Evolutionary conservation across 2,113 vertebrate species (phyloP), one percentile per base, ranked within the genome.

Genomic region (Dromaius novaehollandiae): DNA sequence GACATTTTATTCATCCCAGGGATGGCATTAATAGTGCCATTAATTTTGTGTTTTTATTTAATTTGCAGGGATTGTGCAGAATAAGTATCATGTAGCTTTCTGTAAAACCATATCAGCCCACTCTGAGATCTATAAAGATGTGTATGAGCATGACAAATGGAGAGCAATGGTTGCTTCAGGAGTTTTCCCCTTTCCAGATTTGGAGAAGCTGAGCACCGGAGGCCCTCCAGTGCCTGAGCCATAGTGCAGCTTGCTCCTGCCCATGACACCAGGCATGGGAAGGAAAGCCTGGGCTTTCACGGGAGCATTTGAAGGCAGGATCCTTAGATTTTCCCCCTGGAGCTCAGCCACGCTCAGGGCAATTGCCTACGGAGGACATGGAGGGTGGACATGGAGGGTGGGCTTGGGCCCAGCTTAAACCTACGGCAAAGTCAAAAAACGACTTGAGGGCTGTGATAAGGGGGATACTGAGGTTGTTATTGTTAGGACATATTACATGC

Each of bases 201-300:
- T 68, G 38, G 11, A 83, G 66, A 26, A 86, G n/a, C 24, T 73
- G 86, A 64, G 56, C 40, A 79, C 30, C 0, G 0, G 10, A 50
- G 9, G 32, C 42, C 13, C 0, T 0, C 11, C 0, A 0, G 11
- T 60, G 34, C 65, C 46, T 18, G 30, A 44, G 61, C 46, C 1
- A 0, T 4, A 53, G 71, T 44, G 76, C 53, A 82, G 7, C 19
- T 82, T 32, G 10, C 12, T 76, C 71, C 60, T 73, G 36, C 42
- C 53, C 2, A 0, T 11, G 21, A 30, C 32, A 70, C 19, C 0
- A 0, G n/a, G 40, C 19, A 16, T 0, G 1, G 70, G 28, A 82
- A 85, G 18, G 18, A 75, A 86, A 80, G 12, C 21, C 44, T 69
- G 48, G 44, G 13, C 7, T 9, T 13, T 19, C 21, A 48, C 0